These are phyloP conservation scores for Micromesistius poutassou DNA, from an alignment of 2,797 vertebrate species.

Conservation along the genomic window DNA sequence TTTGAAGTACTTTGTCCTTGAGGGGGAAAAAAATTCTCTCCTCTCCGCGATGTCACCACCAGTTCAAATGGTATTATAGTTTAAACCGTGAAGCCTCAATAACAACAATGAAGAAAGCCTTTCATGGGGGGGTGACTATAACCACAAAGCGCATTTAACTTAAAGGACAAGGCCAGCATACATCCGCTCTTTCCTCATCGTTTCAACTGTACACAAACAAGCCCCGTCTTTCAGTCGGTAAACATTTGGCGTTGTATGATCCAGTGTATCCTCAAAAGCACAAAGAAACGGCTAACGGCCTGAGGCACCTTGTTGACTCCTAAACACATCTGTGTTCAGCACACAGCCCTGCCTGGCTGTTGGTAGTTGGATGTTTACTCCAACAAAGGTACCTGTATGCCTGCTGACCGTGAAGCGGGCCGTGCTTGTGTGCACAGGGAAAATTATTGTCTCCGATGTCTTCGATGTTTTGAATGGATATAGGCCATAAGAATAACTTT, in stretches of 20 bases:
- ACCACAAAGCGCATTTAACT: background rate
- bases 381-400: background rate
- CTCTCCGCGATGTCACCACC: background rate
- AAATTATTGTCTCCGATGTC: background rate
- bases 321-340: background rate
- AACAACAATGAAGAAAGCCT: background rate
- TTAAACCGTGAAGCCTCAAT: background rate
- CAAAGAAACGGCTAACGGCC: background rate
- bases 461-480: background rate
- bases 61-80: background rate
- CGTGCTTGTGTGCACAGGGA: background rate
- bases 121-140: background rate
- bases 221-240: background rate
- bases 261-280: background rate
- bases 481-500: background rate
- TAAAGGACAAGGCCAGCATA: background rate
- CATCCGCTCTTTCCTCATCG: background rate
- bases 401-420: background rate
- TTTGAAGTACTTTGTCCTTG: slow-evolving; percentile 32
- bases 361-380: background rate
- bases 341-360: background rate
- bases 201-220: background rate
- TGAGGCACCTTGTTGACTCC: background rate
- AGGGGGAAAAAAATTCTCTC: background rate
- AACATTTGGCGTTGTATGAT: background rate